Evolutionary conservation across 2,797 vertebrate species (phyloP).

Genomic region (Sardinella longiceps): DNA sequence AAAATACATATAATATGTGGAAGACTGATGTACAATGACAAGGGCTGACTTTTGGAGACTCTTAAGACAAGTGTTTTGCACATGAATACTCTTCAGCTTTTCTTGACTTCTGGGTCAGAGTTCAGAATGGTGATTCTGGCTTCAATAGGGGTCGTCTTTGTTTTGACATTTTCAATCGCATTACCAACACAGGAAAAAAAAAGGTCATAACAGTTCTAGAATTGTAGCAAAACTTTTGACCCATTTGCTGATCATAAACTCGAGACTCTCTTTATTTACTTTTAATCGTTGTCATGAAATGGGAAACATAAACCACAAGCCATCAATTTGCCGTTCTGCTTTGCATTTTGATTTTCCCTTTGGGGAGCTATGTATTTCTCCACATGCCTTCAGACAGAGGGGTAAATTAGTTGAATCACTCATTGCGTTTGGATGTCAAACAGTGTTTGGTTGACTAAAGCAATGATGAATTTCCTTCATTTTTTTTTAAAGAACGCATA

Average conservation of each 20-base stretch:
- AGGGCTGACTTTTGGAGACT: neutral
- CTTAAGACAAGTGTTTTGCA: constrained; percentile 25
- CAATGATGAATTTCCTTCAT: constrained; percentile 9
- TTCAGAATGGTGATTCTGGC: constrained; percentile 34
- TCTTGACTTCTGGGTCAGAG: constrained; percentile 41
- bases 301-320: constrained; percentile 21
- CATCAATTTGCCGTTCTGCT: neutral
- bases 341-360: constrained; percentile 24
- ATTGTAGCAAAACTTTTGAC: constrained; percentile 29
- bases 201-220: constrained; percentile 32
- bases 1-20: neutral
- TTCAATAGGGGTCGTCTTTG: constrained; percentile 35
- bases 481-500: neutral
- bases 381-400: neutral
- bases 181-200: constrained; percentile 39
- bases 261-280: constrained; percentile 29
- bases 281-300: constrained; percentile 16
- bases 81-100: constrained; percentile 29
- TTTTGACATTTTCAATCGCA: constrained; percentile 40
- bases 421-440: constrained; percentile 4
- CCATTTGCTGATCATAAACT: constrained; percentile 21
- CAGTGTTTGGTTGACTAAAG: neutral
- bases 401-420: neutral
- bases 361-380: constrained; percentile 2
- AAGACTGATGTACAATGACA: neutral